Percentiles rank a stretch among this genome's conserved stretches.
These are phyloP conservation scores for Rhinolophus sinicus DNA, from an alignment of 2,113 vertebrate genomes.

Conservation along the genomic window DNA sequence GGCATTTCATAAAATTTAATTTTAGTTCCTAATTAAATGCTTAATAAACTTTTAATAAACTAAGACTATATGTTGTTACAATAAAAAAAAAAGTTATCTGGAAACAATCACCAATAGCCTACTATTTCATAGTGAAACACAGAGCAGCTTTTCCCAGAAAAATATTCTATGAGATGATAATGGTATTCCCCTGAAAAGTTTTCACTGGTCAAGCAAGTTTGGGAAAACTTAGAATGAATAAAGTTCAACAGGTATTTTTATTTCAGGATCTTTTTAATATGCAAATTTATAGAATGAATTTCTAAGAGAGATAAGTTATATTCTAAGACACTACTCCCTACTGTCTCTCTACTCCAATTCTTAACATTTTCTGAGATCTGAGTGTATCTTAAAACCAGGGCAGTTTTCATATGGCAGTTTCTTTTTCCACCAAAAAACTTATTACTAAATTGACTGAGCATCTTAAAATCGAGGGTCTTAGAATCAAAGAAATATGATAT, in stretches of 20 bases:
- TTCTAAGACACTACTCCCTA: neutral
- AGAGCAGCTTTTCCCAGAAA: neutral
- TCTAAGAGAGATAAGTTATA: neutral
- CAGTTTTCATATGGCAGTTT: neutral
- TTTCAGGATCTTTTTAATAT: neutral
- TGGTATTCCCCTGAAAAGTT: neutral
- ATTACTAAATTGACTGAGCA: neutral
- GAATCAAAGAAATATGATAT: neutral
- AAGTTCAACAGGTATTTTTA: neutral
- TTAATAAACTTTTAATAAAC: neutral
- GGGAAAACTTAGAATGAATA: neutral
- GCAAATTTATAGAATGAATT: neutral
- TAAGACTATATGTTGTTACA: neutral
- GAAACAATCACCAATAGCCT: neutral
- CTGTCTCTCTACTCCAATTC: neutral
- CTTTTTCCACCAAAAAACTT: neutral
- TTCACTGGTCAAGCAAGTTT: neutral
- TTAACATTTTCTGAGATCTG: neutral
- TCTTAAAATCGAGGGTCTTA: neutral
- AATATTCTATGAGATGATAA: neutral
- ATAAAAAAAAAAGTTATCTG: neutral
- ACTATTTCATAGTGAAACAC: neutral
- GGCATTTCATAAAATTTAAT: neutral
- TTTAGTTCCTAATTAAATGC: neutral
- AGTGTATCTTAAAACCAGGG: neutral